Base-by-base conservation (phyloP, 2,113 vertebrate species). In the Colius striatus region DNA sequence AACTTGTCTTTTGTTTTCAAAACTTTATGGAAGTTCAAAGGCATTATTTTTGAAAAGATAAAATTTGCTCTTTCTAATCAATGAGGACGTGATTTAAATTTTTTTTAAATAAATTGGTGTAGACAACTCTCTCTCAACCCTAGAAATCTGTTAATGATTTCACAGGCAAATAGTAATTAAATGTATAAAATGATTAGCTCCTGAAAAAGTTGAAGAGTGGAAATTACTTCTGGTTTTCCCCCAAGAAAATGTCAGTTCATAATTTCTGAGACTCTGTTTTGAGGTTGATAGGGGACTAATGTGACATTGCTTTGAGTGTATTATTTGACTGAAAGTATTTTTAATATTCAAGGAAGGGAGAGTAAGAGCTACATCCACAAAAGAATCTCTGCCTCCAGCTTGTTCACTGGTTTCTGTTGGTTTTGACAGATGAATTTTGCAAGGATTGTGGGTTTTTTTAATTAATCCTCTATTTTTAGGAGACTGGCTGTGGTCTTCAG, bases 351-450 rank as follows among this genome's bases (percentile, higher is more conserved):
- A 43, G 55, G 54, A 45, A 41, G 38, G 36, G 20, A 87, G 19
- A 16, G 5, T 38, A 23, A 74, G 47, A 66, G 32, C 60, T 89
- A 29, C 11, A 48, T 76, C n/a, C 27, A 26, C 45, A 50, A 51
- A 91, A 72, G 34, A 7, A 26, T 78, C 50, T 92, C 26, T 91
- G 65, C n/a, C 58, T 89, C 23, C 1, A 8, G 38, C 25, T 67
- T 57, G 11, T 76, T 89, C 47, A 7, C n/a, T 55, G 70, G 29
- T 61, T 38, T 2, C 1, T 4, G 14, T 72, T 82, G 38, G 22
- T 89, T 84, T 94, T 84, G 38, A 32, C 70, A 78, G 77, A 72
- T 91, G 53, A 82, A 13, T 94, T 87, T 84, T 89, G 34, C 23
- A 45, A 48, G 58, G 54, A 88, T 21, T 45, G 38, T 89, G 83